Conservation (phyloP, 2,113 vertebrate species). For the Hirundichthys speculiger region DNA sequence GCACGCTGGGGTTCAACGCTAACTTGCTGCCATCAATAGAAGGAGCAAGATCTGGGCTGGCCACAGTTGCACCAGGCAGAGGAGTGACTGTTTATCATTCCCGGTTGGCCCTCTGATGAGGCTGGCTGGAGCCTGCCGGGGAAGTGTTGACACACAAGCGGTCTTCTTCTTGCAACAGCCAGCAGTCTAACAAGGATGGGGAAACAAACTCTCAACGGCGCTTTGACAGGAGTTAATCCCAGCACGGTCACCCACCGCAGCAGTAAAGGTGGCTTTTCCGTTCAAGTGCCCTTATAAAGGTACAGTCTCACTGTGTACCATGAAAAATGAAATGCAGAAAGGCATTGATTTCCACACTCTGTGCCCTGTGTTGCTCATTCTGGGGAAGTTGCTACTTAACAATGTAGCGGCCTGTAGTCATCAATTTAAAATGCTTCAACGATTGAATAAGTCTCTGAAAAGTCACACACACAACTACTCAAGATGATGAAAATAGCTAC, state of each 20-base stretch:
- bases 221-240: conserved; percentile 13
- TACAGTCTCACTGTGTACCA: conserved; percentile 11
- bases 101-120: conserved; percentile 36
- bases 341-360: conserved; percentile 73
- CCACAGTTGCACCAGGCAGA: conserved; percentile 43
- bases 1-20: conserved; percentile 60
- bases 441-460: conserved; percentile 68
- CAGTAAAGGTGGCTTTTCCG: conserved; percentile 6
- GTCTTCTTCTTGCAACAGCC: conserved; percentile 20
- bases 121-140: conserved; percentile 48
- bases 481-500: conserved; percentile 65
- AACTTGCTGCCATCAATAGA: conserved; percentile 63
- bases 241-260: not conserved
- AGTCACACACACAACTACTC: conserved; percentile 59
- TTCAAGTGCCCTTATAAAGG: conserved; percentile 8
- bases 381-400: conserved; percentile 67
- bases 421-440: conserved; percentile 73
- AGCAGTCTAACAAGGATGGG: conserved; percentile 29
- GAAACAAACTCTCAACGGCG: conserved; percentile 33
- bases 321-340: conserved; percentile 62
- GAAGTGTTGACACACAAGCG: conserved; percentile 25
- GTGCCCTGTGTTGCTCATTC: conserved; percentile 67
- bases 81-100: conserved; percentile 29
- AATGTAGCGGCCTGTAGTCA: conserved; percentile 66
- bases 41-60: conserved; percentile 50